Evolutionary conservation across 1,140 invertebrate species (phyloP), one percentile per base, ranked within the genome.

Genomic region (Atopsyche davidsoni): DNA sequence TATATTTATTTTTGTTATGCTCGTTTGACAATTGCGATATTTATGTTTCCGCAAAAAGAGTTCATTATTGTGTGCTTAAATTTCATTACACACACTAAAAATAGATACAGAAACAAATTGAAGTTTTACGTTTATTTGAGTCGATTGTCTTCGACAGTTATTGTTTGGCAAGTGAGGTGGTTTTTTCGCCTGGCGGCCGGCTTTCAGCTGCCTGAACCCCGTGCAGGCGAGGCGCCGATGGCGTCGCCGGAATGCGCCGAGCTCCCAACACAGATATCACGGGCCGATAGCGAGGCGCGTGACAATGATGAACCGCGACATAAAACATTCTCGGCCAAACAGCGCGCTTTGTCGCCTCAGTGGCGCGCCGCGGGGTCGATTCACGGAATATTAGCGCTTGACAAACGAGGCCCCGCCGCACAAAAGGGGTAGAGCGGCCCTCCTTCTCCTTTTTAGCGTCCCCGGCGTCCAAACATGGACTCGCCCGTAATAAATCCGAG

Each of bases 251-350:
- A 43, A 43, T 50, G 46, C 46, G 28, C 17, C 44, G 24, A 32
- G 24, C n/a, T 28, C 47, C 32, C 25, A 58, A 55, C 49, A 47
- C 46, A 55, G 57, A 58, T 55, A 55, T 55, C 53, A 42, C 40
- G 45, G 41, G 36, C 45, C 31, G 52, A 58, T 55, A 55, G 55
- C 40, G 46, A 46, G 34, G 40, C 14, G n/a, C 35, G 35, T 48
- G 55, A 58, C 55, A 58, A 45, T 58, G 55, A 58, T 44, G 54
- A 58, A 58, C 53, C 35, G 51, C 34, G 39, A 40, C 40, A 57
- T 52, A 53, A 52, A 52, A 49, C 47, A 51, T 45, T 54, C 44
- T 48, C 45, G 46, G 51, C 43, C 46, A 53, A 53, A 43, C 46
- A 54, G 40, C 40, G 31, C 46, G 32, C 46, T 46, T 51, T 46